A percentile compares a stretch with the other conserved stretches of the same genome.
These are phyloP conservation scores for Coremacera marginata DNA, from an alignment of 2,888 invertebrate species.

Conservation along the genomic window DNA sequence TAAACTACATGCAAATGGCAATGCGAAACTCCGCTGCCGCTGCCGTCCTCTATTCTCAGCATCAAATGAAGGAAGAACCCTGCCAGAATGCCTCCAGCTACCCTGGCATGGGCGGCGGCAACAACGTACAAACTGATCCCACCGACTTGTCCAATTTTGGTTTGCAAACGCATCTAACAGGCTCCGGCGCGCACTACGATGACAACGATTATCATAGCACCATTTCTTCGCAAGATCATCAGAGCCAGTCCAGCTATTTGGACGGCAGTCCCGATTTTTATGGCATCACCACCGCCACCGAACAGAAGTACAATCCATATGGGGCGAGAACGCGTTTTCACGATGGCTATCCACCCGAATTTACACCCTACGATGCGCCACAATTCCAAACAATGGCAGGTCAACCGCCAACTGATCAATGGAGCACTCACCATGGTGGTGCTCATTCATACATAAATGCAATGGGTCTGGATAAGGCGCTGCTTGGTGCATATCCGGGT, in stretches of 20 bases:
- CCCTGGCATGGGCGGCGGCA: constrained; percentile 54
- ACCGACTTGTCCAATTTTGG: constrained; percentile 65
- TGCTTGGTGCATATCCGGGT: constrained; percentile 65
- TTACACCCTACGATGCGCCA: constrained; percentile 74
- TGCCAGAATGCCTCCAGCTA: constrained; percentile 56
- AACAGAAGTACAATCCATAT: constrained; percentile 61
- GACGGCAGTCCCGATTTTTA: constrained; percentile 63
- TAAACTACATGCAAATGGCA: constrained; percentile 67
- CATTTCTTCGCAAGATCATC: constrained; percentile 61
- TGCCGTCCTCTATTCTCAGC: constrained; percentile 63
- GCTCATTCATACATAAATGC: constrained; percentile 72
- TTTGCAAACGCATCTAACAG: constrained; percentile 57
- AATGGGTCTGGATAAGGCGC: constrained; percentile 67
- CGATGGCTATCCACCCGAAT: constrained; percentile 64
- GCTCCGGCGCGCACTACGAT: constrained; percentile 53
- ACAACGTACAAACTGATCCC: constrained; percentile 59
- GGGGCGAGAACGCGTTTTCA: constrained; percentile 66
- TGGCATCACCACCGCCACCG: constrained; percentile 50
- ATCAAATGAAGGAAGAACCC: constrained; percentile 68
- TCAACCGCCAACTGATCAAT: constrained; percentile 72
- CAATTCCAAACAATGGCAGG: constrained; percentile 83
- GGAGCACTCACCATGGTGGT: constrained; percentile 67
- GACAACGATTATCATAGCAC: constrained; percentile 62
- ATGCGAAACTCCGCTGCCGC: constrained; percentile 55
- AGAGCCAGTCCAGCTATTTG: constrained; percentile 60